phyloP scores from a whole-genome alignment of 2,797 vertebrate species.

The Aeoliscus strigatus region DNA sequence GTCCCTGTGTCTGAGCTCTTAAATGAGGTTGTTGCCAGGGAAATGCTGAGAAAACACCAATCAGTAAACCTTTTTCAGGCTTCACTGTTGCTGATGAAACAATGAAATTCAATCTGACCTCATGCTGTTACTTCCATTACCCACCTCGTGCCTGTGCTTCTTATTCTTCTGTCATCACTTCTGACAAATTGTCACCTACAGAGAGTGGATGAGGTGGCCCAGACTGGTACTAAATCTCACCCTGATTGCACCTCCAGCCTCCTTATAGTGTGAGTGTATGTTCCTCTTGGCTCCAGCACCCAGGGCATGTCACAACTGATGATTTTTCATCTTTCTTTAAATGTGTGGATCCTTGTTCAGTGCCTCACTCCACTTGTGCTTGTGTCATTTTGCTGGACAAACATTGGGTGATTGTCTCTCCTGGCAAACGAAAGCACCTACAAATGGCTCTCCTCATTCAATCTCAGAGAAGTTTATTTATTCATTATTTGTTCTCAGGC shows the following conservation, averaged over 20 bases:
- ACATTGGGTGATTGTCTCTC: slow-evolving; percentile 10
- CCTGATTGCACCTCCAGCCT: slow-evolving; percentile 1
- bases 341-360: slow-evolving; percentile 11
- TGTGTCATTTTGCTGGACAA: slow-evolving; percentile 21
- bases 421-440: slow-evolving; percentile 25
- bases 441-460: slow-evolving; percentile 49
- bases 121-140: slow-evolving; percentile 29
- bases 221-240: slow-evolving; percentile 5
- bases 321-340: background rate
- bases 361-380: slow-evolving; percentile 7
- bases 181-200: background rate
- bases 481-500: slow-evolving; percentile 65
- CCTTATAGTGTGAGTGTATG: background rate
- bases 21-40: slow-evolving; percentile 26
- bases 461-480: slow-evolving; percentile 64
- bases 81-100: slow-evolving; percentile 7
- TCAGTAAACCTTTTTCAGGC: slow-evolving; percentile 15
- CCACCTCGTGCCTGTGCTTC: background rate
- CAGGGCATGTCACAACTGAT: slow-evolving; percentile 1
- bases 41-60: slow-evolving; percentile 29
- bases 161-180: slow-evolving; percentile 12
- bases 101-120: slow-evolving; percentile 25
- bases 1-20: slow-evolving; percentile 21
- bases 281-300: slow-evolving; percentile 4
- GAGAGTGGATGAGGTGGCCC: slow-evolving; percentile 14